Conservation (phyloP, 2,888 invertebrate species). For the Morpho achilles region DNA sequence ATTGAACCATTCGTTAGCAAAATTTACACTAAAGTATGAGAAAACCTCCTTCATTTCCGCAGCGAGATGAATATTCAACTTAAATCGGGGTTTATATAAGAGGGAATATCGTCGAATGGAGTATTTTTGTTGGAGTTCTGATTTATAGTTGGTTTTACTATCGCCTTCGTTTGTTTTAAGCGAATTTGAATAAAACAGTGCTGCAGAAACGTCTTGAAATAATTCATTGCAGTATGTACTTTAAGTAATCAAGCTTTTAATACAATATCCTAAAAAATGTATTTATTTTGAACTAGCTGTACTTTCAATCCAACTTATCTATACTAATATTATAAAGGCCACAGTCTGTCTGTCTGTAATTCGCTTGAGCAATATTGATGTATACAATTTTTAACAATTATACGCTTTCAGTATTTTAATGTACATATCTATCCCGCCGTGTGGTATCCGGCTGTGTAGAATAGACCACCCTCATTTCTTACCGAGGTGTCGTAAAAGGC, state of each 20-base stretch:
- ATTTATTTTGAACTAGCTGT: no score
- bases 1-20: slow-evolving; percentile 12
- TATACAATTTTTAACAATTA: no score
- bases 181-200: slow-evolving; percentile 49
- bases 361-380: no score
- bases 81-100: slow-evolving; percentile 16
- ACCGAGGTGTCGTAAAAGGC: no score
- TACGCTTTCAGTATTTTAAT: no score
- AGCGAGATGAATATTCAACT: slow-evolving; percentile 19
- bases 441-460: no score
- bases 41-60: slow-evolving; percentile 19
- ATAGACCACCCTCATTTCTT: no score
- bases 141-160: slow-evolving; percentile 56
- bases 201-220: slow-evolving; percentile 18
- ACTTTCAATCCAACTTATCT: no score
- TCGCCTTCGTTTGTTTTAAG: slow-evolving; percentile 48
- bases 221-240: neutral
- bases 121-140: slow-evolving; percentile 29
- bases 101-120: slow-evolving; percentile 11
- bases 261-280: no score
- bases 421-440: no score
- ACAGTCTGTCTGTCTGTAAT: no score
- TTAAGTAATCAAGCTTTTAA: neutral
- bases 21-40: slow-evolving; percentile 21
- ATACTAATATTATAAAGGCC: no score